Evolutionary conservation across 2,113 vertebrate species (phyloP), one percentile per base, ranked within the genome.

Genomic region (Halcyon senegalensis): DNA sequence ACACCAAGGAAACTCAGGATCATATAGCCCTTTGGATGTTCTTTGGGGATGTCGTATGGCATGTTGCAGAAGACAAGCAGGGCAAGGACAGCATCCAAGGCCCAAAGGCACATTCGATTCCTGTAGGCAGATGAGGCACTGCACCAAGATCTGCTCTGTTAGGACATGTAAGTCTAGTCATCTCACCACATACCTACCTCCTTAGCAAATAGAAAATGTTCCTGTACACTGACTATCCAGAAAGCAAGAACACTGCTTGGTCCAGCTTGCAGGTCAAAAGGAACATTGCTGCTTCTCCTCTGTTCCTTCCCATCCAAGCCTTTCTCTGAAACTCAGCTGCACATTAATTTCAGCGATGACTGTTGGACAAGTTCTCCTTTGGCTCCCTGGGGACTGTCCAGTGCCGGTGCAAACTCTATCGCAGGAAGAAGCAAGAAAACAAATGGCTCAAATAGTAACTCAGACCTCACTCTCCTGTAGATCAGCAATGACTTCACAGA

Each of bases 361-460:
- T 23, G 6, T 41, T 44, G 60, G 67, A 30, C 1, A 1, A 19
- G 33, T 48, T 66, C 59, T 28, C 8, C 56, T 76, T 16, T 56
- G 44, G 28, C 62, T 84, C 30, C 18, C 43, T 18, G 50, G 27
- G 63, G 50, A 41, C 18, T 44, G 43, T 24, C 28, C 69, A 46
- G 44, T 2, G 27, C 0, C 2, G 17, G 5, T 46, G 18, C 20
- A 70, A 79, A 66, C 16, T n/a, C 41, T 19, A 1, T 24, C 1
- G 0, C 1, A 73, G 72, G 46, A 80, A 68, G 75, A 31, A 43
- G 12, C 31, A 39, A 66, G 58, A 64, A 64, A 70, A 60, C 19
- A 56, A 81, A 44, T 10, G 5, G 11, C 66, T 59, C 64, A 63
- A 14, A 55, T 3, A 15, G 0, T 31, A 41, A 76, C 19, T 19